Evolutionary conservation across 2,888 invertebrate species (phyloP), one percentile per base, ranked within the genome.

Genomic region (Caenorhabditis sulstoni): DNA sequence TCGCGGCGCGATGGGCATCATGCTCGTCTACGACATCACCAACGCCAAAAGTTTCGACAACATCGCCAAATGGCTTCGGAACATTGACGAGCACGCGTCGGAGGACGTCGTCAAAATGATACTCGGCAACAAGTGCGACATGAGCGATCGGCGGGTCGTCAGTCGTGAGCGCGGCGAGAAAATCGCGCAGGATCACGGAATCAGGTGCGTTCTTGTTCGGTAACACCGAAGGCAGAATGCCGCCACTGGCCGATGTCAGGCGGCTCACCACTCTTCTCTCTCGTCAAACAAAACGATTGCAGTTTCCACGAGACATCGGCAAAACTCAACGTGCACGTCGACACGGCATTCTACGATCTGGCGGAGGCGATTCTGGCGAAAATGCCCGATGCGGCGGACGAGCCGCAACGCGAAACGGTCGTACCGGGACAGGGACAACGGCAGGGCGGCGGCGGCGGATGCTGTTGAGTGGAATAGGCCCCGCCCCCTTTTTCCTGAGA

Each of bases 41-140:
- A 97, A 97, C 92, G 96, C 97, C 91, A 97, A 97, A 92, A 97
- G 96, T 88, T 98, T 98, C 92, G 97, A 98, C 92, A 98, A 98
- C 91, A 98, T 99, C 74, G 96, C 97, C 91, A 98, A 98, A 91
- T 99, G 98, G 98, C 96, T 99, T 86, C 93, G 97, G 90, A 98
- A 98, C 92, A 98, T 98, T 90, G 97, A 98, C 91, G 97, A 98
- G 85, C 87, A 98, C 93, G 98, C 98, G 16, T 96, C 96, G 58
- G 95, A 96, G 18, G 98, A 98, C 92, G 98, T 98, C 44, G 98
- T 97, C 91, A 97, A 97, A 92, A 98, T 99, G 98, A 93, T 98
- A 86, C 93, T 98, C 90, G 97, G 96, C 84, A 98, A 98, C 92
- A 98, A 98, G 93, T 97, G 97, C 93, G 98, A 98, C 93, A 94